Base-by-base conservation (phyloP, 2,888 invertebrate genomes). In the Panorpa germanica region DNA sequence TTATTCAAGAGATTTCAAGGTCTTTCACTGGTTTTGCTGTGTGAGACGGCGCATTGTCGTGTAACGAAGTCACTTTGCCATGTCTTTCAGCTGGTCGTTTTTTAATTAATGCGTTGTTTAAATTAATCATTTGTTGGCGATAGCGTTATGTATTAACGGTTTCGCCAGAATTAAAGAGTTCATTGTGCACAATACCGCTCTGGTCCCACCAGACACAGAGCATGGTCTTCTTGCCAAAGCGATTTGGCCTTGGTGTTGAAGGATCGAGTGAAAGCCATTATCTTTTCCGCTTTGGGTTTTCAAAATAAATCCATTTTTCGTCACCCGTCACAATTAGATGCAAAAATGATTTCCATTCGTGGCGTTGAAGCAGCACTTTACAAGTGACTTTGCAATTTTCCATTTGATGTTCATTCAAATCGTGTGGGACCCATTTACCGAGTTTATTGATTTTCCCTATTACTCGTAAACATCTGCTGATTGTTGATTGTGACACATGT, bases 1-100 rank as follows among this genome's bases (percentile, higher is more conserved):
- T 28, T 31, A 36, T 21, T 16, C 17, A 21, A 36, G 22, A 13
- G 34, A 15, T 18, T 29, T 20, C 10, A 36, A 14, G 15, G 29
- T 29, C 31, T 17, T 20, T n/a, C n/a, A 34, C 36, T 27, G 11
- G 24, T 34, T 35, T 34, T 30, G 42, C n/a, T n/a, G n/a, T n/a
- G n/a, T n/a, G n/a, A n/a, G n/a, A n/a, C n/a, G n/a, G n/a, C n/a
- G n/a, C 38, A 28, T 39, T 38, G 17, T 39, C 36, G 33, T 38
- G 37, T 3, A 38, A 29, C 19, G 37, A 36, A 37, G 38, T 39
- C 3, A 40, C 29, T 35, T 40, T 37, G 26, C 33, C 14, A 15
- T 35, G 36, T 25, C 38, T 37, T 32, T 29, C 27, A 10, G 17
- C 16, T 31, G 36, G 35, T 15, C 36, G 35, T 39, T 42, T 35